Conservation (phyloP, 2,113 vertebrate species). For the Egretta garzetta region DNA sequence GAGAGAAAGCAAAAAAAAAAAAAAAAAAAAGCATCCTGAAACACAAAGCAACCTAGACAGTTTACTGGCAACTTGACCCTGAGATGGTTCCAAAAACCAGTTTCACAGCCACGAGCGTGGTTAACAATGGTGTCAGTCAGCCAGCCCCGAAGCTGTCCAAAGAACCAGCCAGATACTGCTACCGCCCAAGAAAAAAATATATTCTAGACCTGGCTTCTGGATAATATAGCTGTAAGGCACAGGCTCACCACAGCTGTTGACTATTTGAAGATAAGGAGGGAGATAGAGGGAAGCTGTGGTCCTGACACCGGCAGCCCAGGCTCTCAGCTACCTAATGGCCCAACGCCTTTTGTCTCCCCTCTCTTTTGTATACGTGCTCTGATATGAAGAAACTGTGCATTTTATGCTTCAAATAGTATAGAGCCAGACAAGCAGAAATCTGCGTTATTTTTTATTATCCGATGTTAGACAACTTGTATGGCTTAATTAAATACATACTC, state of each 20-base stretch:
- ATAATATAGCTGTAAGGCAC: conserved; percentile 76
- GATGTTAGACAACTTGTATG: background rate
- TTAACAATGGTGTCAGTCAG: conserved; percentile 65
- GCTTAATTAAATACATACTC: background rate
- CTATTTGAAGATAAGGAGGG: conserved; percentile 36
- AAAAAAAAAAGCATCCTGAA: background rate
- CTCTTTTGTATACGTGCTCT: background rate
- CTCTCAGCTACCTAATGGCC: conserved; percentile 42
- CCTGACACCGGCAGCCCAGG: conserved; percentile 13
- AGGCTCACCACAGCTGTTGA: conserved; percentile 64
- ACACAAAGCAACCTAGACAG: conserved; percentile 48
- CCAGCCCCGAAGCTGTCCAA: conserved; percentile 55
- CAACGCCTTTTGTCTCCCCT: background rate
- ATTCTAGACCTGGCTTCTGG: conserved; percentile 60
- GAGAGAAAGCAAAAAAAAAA: background rate
- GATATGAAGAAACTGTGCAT: background rate
- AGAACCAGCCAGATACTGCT: conserved; percentile 59
- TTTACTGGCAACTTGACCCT: conserved; percentile 68
- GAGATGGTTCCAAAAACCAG: conserved; percentile 46
- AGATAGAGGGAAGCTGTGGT: conserved; percentile 12
- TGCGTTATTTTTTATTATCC: background rate
- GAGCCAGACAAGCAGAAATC: background rate
- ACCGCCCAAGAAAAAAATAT: conserved; percentile 16
- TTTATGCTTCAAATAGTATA: background rate
- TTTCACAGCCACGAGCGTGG: conserved; percentile 40